A percentile compares a stretch with the other conserved stretches of the same genome.
These are phyloP conservation scores for Ceratosolen solmsi DNA, from an alignment of 1,140 invertebrate genomes.

Conservation along the genomic window DNA sequence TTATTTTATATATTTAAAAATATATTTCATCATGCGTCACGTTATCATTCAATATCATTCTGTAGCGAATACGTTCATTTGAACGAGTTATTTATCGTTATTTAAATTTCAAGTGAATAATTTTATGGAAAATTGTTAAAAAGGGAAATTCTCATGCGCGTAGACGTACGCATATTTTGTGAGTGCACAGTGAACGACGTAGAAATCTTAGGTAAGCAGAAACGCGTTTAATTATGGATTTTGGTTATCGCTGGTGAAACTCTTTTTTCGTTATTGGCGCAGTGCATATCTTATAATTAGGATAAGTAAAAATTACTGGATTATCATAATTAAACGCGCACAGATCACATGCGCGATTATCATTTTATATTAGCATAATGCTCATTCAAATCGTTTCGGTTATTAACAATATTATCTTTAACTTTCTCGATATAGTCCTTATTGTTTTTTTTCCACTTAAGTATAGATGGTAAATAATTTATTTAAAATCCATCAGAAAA, in stretches of 20 bases:
- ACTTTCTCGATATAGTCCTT: neutral
- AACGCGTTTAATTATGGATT: constrained; percentile 19
- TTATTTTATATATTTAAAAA: too few relatives aligned
- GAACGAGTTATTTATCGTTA: too few relatives aligned
- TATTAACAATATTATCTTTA: constrained; percentile 28
- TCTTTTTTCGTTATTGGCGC: neutral
- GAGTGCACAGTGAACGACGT: neutral
- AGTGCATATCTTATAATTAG: constrained; percentile 6
- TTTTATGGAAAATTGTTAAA: too few relatives aligned
- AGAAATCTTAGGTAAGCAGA: neutral
- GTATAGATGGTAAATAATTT: neutral
- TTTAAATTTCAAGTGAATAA: too few relatives aligned
- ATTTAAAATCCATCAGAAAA: neutral
- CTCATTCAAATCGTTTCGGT: neutral
- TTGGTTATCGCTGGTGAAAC: constrained; percentile 34
- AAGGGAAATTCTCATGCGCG: too few relatives aligned
- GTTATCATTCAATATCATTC: too few relatives aligned
- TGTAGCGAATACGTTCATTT: too few relatives aligned
- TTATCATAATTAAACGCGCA: constrained; percentile 33
- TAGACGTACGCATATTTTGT: too few relatives aligned
- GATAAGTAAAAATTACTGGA: constrained; percentile 17
- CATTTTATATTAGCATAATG: constrained; percentile 1
- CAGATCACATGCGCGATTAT: neutral
- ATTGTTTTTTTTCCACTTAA: neutral
- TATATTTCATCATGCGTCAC: too few relatives aligned